Evolutionary conservation across 2,113 vertebrate genomes (phyloP).

Genomic region (Nerophis ophidion): DNA sequence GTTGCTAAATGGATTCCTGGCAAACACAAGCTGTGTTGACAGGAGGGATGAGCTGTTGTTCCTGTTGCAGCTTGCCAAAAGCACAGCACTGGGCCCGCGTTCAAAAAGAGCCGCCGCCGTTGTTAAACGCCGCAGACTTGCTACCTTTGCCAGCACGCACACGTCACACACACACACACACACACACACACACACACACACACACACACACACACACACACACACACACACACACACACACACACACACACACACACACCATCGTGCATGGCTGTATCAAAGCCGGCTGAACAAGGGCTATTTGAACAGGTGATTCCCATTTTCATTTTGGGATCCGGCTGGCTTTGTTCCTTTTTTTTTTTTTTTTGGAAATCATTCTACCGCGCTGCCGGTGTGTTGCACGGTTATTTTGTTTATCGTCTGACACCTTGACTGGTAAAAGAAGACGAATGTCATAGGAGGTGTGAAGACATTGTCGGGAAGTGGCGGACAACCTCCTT

Average conservation of each 20-base stretch:
- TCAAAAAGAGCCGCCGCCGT: conserved; percentile 58
- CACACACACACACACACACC: conserved; percentile 12
- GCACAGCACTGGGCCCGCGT: conserved; percentile 41
- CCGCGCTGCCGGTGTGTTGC: conserved; percentile 10
- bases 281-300: conserved; percentile 51
- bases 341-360: conserved; percentile 44
- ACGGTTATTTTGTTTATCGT: background rate
- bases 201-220: conserved; percentile 6
- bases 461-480: background rate
- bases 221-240: conserved; percentile 6
- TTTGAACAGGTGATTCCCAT: conserved; percentile 80
- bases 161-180: conserved; percentile 18
- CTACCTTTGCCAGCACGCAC: conserved; percentile 58
- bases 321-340: conserved; percentile 59
- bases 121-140: conserved; percentile 59
- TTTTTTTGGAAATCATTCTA: conserved; percentile 25
- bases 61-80: conserved; percentile 68
- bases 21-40: conserved; percentile 71
- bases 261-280: conserved; percentile 57
- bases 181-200: conserved; percentile 10
- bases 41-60: conserved; percentile 66
- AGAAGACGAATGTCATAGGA: background rate
- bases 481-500: background rate
- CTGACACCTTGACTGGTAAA: background rate
- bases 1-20: conserved; percentile 61